phyloP scores from a whole-genome alignment of 2,797 vertebrate species.

The Oryzias sinensis region DNA sequence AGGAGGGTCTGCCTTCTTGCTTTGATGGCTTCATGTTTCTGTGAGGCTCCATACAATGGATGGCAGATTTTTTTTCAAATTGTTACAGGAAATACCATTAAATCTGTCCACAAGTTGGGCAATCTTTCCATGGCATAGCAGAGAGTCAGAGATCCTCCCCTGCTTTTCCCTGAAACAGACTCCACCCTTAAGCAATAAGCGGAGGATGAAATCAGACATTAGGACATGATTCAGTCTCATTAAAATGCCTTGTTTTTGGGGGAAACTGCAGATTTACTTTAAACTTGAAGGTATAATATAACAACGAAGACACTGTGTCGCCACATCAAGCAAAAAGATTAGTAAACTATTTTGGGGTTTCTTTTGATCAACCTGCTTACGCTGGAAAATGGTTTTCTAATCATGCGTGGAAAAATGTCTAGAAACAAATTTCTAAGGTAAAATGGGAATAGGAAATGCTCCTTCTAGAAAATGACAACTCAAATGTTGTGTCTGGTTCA shows the following conservation, averaged over 20 bases:
- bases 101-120: slow-evolving; percentile 57
- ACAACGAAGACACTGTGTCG: slow-evolving; percentile 4
- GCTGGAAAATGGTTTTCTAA: neutral
- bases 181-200: slow-evolving; percentile 37
- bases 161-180: slow-evolving; percentile 48
- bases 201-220: slow-evolving; percentile 42
- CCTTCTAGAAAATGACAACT: slow-evolving; percentile 28
- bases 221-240: slow-evolving; percentile 56
- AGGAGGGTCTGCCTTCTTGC: slow-evolving; percentile 42
- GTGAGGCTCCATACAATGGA: slow-evolving; percentile 48
- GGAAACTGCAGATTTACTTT: slow-evolving; percentile 32
- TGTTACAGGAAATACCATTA: slow-evolving; percentile 48
- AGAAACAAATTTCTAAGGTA: neutral
- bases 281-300: slow-evolving; percentile 29
- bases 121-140: slow-evolving; percentile 48
- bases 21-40: slow-evolving; percentile 54
- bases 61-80: slow-evolving; percentile 28
- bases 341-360: neutral
- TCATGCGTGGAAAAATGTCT: neutral
- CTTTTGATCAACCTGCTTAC: neutral
- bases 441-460: slow-evolving; percentile 35
- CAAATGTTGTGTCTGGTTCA: slow-evolving; percentile 45
- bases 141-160: slow-evolving; percentile 17
- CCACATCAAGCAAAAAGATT: slow-evolving; percentile 19
- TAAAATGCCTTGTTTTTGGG: slow-evolving; percentile 34